Evolutionary conservation across 2,113 vertebrate genomes (phyloP).

Genomic region (Lasiurus cinereus): DNA sequence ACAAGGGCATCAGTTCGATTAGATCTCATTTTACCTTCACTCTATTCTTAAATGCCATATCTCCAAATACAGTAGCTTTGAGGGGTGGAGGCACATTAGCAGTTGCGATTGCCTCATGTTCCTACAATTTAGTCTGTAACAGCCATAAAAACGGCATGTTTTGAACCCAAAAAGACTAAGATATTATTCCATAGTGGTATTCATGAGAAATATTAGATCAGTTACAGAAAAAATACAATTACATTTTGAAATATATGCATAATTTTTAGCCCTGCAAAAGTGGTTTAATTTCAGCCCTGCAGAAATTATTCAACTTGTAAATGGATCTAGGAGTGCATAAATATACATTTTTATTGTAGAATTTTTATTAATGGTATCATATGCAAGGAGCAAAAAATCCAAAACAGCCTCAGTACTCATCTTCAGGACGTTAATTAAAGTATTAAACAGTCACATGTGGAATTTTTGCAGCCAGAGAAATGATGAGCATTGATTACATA

Average conservation of each 20-base stretch:
- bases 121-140: neutral
- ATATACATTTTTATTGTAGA: neutral
- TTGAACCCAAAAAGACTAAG: neutral
- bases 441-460: neutral
- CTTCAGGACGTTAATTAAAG: neutral
- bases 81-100: neutral
- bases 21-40: neutral
- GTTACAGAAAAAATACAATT: neutral
- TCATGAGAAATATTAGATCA: neutral
- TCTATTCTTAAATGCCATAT: neutral
- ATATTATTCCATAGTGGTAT: neutral
- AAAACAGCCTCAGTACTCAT: neutral
- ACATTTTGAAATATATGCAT: neutral
- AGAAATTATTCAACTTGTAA: neutral
- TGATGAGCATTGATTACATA: neutral
- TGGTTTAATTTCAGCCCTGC: neutral
- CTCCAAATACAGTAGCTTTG: neutral
- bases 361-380: neutral
- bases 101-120: too few relatives aligned
- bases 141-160: neutral
- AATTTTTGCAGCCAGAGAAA: slow-evolving; percentile 2
- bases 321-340: neutral
- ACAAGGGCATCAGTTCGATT: neutral
- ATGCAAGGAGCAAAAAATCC: neutral
- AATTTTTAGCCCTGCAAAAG: neutral